Evolutionary conservation across 2,113 vertebrate genomes (phyloP), one percentile per base, ranked within the genome.

Genomic region (Syrmaticus mikado): DNA sequence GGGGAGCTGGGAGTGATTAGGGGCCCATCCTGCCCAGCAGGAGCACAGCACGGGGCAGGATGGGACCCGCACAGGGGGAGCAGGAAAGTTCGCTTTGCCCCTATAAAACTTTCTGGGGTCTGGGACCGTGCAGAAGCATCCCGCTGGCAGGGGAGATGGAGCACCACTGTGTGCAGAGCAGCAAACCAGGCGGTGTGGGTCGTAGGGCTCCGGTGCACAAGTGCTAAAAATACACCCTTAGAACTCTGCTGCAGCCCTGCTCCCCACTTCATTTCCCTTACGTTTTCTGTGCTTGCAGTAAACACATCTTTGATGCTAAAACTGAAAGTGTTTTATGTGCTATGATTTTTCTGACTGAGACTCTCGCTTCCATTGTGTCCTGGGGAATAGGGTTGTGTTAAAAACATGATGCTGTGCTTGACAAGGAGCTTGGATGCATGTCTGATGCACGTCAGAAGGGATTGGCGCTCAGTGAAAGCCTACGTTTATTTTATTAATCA

Each of bases 1-100:
- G 92, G 95, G 90, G 85, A 95, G 45, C 96, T 96, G 96, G 85
- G 92, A 92, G 93, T 91, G 85, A 96, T 97, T 96, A 96, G 84
- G 85, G 93, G 92, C 89, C 66, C 89, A 89, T 95, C 92, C 94
- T 89, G 96, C 17, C 2, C 61, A 50, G 77, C 14, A 4, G 18
- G 45, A n/a, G 0, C 55, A 12, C 55, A n/a, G 55, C 55, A 20
- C 11, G 18, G 19, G 66, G 48, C 94, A 85, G 86, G 50, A 72
- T 62, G 46, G 17, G 71, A 76, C 91, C 83, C 9, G 0, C 0
- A 14, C 7, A 11, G 72, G 9, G 76, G 8, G 21, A 53, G 75
- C 81, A 65, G 67, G 65, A 71, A 70, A 92, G 89, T 80, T 92
- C 64, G 30, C 70, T 83, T 57, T n/a, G 55, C 79, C 87, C 58